These are phyloP conservation scores for Eustalomyia histrio DNA, from an alignment of 2,888 invertebrate species.

Conservation along the genomic window DNA sequence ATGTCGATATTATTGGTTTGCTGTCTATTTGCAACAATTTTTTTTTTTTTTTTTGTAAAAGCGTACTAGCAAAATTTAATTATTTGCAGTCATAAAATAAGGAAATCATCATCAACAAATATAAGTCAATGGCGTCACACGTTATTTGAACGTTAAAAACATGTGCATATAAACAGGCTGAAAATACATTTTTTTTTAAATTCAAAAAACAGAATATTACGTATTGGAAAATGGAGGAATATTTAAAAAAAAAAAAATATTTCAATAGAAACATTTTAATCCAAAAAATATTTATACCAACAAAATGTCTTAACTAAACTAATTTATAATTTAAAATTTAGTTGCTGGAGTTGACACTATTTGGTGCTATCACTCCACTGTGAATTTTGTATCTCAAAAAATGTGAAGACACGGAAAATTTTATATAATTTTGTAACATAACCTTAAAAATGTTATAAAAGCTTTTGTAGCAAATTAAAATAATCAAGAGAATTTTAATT, in stretches of 20 bases:
- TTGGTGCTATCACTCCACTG: too few relatives aligned
- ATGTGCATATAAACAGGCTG: neutral
- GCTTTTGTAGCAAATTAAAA: too few relatives aligned
- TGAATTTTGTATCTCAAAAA: too few relatives aligned
- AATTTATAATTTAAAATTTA: too few relatives aligned
- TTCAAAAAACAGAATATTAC: neutral
- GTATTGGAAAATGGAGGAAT: neutral
- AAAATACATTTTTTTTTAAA: neutral
- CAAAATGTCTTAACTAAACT: neutral
- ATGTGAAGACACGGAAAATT: too few relatives aligned
- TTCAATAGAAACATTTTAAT: neutral
- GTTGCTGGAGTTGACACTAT: too few relatives aligned
- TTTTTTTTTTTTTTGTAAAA: neutral
- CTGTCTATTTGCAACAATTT: neutral
- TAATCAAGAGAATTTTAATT: too few relatives aligned
- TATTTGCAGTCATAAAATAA: neutral
- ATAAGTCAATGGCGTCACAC: constrained; percentile 6
- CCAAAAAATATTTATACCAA: too few relatives aligned
- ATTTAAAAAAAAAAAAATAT: too few relatives aligned
- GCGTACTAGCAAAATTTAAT: neutral
- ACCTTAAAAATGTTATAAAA: too few relatives aligned
- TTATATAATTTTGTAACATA: too few relatives aligned
- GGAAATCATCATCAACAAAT: constrained; percentile 6
- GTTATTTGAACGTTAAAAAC: neutral
- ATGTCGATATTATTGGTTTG: neutral